Conservation (phyloP, 2,797 vertebrate species). For the Mionectes olivaceus region DNA sequence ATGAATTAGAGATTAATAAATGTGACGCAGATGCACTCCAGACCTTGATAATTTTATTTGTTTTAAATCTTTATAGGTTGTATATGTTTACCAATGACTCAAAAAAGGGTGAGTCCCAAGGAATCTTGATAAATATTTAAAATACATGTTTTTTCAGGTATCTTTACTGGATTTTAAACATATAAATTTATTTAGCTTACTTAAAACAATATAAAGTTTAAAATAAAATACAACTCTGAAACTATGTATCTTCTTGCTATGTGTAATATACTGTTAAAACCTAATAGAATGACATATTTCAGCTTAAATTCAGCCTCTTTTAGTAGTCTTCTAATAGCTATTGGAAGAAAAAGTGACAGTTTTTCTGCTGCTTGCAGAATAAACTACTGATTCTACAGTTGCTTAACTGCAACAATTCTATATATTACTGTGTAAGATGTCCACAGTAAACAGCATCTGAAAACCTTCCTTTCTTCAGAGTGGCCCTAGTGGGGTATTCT, state of each 20-base stretch:
- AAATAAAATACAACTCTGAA: not conserved
- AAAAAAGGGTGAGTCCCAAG: not conserved
- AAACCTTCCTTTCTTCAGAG: not conserved
- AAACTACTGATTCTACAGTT: not conserved
- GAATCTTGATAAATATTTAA: not conserved
- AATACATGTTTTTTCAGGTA: not conserved
- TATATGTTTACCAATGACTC: not conserved
- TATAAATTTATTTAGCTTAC: not conserved
- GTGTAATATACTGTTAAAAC: not conserved
- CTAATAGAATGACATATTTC: not conserved
- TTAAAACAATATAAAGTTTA: not conserved
- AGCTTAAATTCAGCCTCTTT: not conserved
- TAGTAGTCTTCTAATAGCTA: not conserved
- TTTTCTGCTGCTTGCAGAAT: not conserved
- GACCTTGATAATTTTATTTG: not conserved
- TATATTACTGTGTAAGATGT: not conserved
- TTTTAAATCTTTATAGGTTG: not conserved
- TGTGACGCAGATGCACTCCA: not conserved
- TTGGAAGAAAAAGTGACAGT: not conserved
- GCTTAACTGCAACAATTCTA: not conserved
- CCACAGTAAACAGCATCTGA: not conserved
- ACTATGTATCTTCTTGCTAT: not conserved
- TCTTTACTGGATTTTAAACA: not conserved
- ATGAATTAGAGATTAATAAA: not conserved
- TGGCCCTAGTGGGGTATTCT: not conserved